Conservation (phyloP, 2,797 vertebrate genomes). For the Anniella stebbinsi region DNA sequence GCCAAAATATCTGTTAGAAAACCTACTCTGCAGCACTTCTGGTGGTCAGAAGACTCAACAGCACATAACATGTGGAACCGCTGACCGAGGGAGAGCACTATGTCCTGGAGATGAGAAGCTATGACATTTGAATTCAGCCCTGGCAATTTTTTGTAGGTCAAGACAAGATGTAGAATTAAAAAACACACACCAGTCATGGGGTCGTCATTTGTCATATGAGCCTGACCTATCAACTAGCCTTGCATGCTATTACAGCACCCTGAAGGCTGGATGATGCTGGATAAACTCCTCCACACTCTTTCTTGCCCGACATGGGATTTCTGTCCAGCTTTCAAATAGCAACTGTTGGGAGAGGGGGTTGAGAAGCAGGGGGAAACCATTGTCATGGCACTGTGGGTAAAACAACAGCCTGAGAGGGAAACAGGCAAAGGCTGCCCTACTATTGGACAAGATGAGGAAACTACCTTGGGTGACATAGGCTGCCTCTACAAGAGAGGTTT, state of each 20-base stretch:
- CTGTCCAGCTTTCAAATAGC: not conserved
- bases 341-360: too few relatives aligned
- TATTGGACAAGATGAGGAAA: not conserved
- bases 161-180: not conserved
- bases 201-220: not conserved
- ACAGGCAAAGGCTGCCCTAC: not conserved
- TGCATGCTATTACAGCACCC: not conserved
- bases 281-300: too few relatives aligned
- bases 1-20: too few relatives aligned
- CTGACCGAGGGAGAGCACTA: not conserved
- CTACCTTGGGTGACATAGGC: not conserved
- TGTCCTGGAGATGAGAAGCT: not conserved
- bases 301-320: not conserved
- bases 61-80: not conserved
- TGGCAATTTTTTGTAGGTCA: not conserved
- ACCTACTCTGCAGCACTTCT: too few relatives aligned
- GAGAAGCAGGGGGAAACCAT: not conserved
- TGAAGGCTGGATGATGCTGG: not conserved
- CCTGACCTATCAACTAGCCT: not conserved
- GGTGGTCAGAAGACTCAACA: too few relatives aligned
- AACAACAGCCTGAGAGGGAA: not conserved
- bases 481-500: too few relatives aligned
- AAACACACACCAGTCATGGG: too few relatives aligned
- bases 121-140: not conserved
- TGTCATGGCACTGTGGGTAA: not conserved